phyloP scores from a whole-genome alignment of 2,113 vertebrate genomes.

The Hystrix cristata region DNA sequence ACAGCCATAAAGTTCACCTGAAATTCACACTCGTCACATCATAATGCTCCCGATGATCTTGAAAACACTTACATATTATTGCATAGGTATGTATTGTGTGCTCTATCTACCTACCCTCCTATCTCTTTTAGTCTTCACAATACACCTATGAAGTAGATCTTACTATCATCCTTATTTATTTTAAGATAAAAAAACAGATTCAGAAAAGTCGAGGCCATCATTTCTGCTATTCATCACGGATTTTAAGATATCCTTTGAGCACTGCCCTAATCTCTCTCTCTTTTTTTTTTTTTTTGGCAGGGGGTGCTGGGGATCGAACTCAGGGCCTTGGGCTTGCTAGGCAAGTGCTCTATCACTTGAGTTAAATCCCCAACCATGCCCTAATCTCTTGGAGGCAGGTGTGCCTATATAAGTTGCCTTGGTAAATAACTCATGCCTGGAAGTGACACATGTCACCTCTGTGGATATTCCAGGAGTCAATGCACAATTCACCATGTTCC shows the following conservation, averaged over 20 bases:
- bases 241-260: background rate
- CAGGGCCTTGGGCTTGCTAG: too few relatives aligned
- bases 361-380: background rate
- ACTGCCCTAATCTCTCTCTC: background rate
- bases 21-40: background rate
- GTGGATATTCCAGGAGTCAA: background rate
- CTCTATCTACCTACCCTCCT: background rate
- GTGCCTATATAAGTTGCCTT: background rate
- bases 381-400: background rate
- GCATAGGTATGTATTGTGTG: background rate
- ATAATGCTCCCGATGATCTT: background rate
- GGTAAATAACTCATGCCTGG: background rate
- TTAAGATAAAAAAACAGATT: conserved; percentile 29
- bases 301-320: too few relatives aligned
- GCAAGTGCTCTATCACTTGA: too few relatives aligned
- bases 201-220: background rate
- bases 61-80: background rate
- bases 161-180: background rate
- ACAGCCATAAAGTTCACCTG: background rate
- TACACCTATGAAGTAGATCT: background rate
- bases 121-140: background rate
- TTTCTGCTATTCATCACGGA: background rate
- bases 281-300: too few relatives aligned
- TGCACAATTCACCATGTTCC: background rate
- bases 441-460: background rate